Evolutionary conservation across 1,140 invertebrate species (phyloP).

Genomic region (Drosophila bocki): DNA sequence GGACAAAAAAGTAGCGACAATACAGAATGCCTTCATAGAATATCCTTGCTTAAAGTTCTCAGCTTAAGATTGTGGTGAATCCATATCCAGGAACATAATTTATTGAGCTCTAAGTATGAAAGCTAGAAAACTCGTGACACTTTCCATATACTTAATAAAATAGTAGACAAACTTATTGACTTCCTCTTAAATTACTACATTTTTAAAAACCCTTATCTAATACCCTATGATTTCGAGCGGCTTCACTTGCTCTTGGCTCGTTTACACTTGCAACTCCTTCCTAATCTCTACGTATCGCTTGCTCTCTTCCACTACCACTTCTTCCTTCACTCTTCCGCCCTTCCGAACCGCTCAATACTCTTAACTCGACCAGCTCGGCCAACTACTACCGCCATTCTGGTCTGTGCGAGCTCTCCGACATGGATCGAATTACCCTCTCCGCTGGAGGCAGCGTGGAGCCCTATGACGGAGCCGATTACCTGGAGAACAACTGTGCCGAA

Average conservation of each 20-base stretch:
- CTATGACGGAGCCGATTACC: conserved; percentile 91
- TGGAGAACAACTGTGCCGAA: conserved; percentile 95
- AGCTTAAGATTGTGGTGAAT: background rate
- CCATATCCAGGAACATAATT: background rate
- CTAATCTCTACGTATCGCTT: conserved; percentile 52
- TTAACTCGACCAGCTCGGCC: conserved; percentile 89
- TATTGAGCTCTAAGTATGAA: background rate
- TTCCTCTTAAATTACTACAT: background rate
- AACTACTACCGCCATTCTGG: conserved; percentile 94
- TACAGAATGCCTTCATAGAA: too few relatives aligned
- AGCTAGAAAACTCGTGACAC: background rate
- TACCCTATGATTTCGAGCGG: conserved; percentile 23
- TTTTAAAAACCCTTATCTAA: background rate
- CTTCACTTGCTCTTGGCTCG: conserved; percentile 27
- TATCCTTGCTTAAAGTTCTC: background rate
- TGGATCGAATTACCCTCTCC: conserved; percentile 94
- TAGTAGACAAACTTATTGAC: background rate
- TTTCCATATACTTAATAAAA: background rate
- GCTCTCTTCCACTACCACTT: conserved; percentile 39
- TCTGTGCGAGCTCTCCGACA: conserved; percentile 94
- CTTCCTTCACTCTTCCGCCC: conserved; percentile 53
- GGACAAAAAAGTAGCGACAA: too few relatives aligned
- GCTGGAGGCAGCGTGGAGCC: conserved; percentile 90
- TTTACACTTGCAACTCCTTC: conserved; percentile 31
- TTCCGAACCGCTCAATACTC: conserved; percentile 77